These are phyloP conservation scores for Dipodomys stephensi DNA, from an alignment of 2,113 vertebrate genomes.

Conservation along the genomic window DNA sequence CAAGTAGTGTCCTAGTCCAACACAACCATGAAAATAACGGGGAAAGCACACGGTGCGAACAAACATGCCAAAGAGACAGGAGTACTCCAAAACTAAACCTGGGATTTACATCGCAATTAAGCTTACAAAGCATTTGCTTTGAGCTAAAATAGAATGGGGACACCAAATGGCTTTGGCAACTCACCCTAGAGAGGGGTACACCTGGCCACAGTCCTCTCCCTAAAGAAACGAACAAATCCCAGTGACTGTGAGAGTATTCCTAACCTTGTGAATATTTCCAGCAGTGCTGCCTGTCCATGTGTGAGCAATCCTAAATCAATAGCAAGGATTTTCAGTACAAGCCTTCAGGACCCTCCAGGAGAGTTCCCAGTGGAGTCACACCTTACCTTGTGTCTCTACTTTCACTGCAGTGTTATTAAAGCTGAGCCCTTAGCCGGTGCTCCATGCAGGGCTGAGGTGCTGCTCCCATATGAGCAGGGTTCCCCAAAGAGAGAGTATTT, in stretches of 20 bases:
- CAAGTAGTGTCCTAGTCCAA: neutral
- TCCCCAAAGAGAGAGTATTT: slow-evolving; percentile 24
- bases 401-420: neutral
- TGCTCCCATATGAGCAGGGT: neutral
- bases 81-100: neutral
- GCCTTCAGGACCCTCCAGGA: neutral
- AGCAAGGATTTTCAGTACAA: neutral
- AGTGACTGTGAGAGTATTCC: neutral
- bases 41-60: neutral
- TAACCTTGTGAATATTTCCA: neutral
- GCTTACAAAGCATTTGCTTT: neutral
- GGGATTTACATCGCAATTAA: neutral
- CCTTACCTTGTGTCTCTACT: neutral
- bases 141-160: neutral
- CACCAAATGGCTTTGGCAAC: accelerated
- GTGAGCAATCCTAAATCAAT: neutral
- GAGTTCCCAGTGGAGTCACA: neutral
- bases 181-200: too few species aligned
- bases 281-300: too few species aligned
- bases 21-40: neutral
- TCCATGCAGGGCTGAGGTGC: neutral
- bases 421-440: neutral
- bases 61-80: neutral
- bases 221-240: neutral
- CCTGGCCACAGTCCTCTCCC: neutral